Conservation (phyloP, 2,888 invertebrate species). For the Tetranychus truncatus region DNA sequence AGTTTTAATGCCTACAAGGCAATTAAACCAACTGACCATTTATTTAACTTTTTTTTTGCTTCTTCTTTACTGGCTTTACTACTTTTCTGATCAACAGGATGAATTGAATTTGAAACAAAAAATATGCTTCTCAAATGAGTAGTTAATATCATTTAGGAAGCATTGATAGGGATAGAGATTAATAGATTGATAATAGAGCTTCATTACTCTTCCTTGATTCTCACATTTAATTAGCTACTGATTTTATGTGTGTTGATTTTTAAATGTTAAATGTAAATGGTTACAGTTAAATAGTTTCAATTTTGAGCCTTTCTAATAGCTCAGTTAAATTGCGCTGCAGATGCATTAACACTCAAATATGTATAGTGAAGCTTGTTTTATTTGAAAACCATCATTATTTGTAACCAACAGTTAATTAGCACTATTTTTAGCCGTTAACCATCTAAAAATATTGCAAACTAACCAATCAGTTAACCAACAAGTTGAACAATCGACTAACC, state of each 20-base stretch:
- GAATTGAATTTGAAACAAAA: too few relatives aligned
- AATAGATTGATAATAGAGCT: background rate
- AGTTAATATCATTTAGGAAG: too few relatives aligned
- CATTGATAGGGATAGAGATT: background rate
- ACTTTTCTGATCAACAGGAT: background rate
- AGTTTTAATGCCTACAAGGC: slow-evolving; percentile 1
- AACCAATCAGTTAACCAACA: too few relatives aligned
- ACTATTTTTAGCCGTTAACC: background rate
- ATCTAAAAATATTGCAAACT: background rate
- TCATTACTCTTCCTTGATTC: background rate
- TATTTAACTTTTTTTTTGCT: background rate
- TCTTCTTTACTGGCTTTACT: background rate
- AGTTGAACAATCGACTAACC: too few relatives aligned
- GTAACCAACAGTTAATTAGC: background rate
- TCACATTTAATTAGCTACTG: background rate
- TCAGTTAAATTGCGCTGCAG: too few relatives aligned
- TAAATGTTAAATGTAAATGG: background rate
- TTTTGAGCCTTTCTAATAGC: background rate
- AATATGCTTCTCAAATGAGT: too few relatives aligned
- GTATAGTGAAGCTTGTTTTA: too few relatives aligned
- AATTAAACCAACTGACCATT: background rate
- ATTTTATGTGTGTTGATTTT: background rate
- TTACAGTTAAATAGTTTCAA: background rate
- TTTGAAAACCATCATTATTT: too few relatives aligned
- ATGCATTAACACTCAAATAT: too few relatives aligned